Evolutionary conservation across 2,888 invertebrate species (phyloP), one percentile per base, ranked within the genome.

Genomic region (Mesodorylaimus sp.): DNA sequence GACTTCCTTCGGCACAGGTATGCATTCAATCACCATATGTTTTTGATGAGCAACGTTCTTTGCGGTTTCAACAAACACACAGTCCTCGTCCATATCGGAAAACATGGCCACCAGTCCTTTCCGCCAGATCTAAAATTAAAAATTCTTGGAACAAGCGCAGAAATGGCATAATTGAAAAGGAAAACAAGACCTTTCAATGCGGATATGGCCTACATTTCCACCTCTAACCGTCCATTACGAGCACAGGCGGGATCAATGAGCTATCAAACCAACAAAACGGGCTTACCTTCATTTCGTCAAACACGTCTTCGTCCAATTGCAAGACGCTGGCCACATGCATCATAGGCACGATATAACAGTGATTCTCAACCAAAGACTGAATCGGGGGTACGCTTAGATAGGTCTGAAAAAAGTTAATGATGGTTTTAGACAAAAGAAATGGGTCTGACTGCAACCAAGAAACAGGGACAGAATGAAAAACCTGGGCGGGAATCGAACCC

Each of bases 241-340:
- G n/a, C n/a, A n/a, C n/a, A n/a, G n/a, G 13, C n/a, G 36, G n/a
- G 36, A 13, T 36, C 13, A n/a, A n/a, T n/a, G n/a, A n/a, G n/a
- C n/a, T n/a, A n/a, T n/a, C n/a, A n/a, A n/a, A n/a, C n/a, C n/a
- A 42, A 39, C 26, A 46, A 28, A 10, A 27, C 45, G 36, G 21
- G 24, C 47, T 64, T 68, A 80, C 81, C 72, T 77, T 74, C 52
- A 95, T 75, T 72, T 91, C 91, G 52, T 76, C 76, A 85, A 86
- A 93, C 44, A 85, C 80, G 71, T 95, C 87, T 73, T 95, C 93
- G 71, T 95, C 95, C 39, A 88, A 64, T 55, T 79, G 76, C 1
- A 87, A 86, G 36, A 79, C 76, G 65, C 84, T 82, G 1, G 79
- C 65, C 1, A 77, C 72, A 68, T 95, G 93, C 57, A 80, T 77